Base-by-base conservation (phyloP, 2,888 invertebrate species). In the Apodemia zela region DNA sequence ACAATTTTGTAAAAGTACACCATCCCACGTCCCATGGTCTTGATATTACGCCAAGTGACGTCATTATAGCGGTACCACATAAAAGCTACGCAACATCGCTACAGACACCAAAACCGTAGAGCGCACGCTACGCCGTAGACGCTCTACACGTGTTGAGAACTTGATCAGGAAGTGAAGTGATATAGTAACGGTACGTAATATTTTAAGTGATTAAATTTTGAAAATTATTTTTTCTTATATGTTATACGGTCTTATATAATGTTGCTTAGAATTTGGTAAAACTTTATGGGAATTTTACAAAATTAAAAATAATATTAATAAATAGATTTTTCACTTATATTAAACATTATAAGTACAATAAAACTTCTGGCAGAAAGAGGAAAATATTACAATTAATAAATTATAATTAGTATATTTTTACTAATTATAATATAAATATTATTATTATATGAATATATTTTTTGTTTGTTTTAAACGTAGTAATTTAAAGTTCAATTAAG, bases 121-220 rank as follows among this genome's bases (percentile, higher is more conserved):
- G 72, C 77, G 70, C 72, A 71, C 73, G 84, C 81, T 82, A 83
- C 85, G 84, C 79, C 84, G 85, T 85, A 87, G 84, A 83, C 87
- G 87, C 79, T 81, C 83, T 83, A 82, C 82, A 83, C 73, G 75
- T 66, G 64, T 63, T 66, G 59, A 65, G 71, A 75, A 69, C 70
- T 72, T 69, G 67, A 63, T 61, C 65, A 67, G 60, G 45, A 59
- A 59, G 62, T 63, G 59, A 33, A 54, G 33, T 35, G 45, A 47
- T 59, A 33, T 21, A 7, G 17, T 51, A 21, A 11, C 42, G 62
- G 62, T 62, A 62, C 29, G 62, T 57, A 17, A 49, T 51, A 21
- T 42, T 42, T 42, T 42, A 4, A 15, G 42, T 42, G 42, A 15
- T 3, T n/a, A 4, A 42, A 3, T 42, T 42, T 42, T 42, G 5